A percentile compares a stretch with the other conserved stretches of the same genome.
Evolutionary conservation across 1,140 invertebrate genomes (phyloP).

Genomic region (Drosophila asahinai): DNA sequence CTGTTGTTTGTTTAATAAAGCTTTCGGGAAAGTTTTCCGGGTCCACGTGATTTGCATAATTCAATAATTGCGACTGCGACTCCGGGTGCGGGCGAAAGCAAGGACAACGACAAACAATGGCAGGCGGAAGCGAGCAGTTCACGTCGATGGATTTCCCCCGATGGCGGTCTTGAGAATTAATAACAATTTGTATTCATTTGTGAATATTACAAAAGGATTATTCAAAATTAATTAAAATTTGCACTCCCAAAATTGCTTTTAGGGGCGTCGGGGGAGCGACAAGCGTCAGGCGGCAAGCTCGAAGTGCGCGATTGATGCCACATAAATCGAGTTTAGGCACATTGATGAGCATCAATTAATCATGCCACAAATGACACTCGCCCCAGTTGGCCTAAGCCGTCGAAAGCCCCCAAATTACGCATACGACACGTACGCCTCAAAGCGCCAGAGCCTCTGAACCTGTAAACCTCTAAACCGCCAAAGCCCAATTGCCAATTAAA

Average conservation of each 20-base stretch:
- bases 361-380: constrained; percentile 72
- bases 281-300: neutral
- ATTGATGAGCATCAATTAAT: constrained; percentile 82
- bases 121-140: constrained; percentile 1
- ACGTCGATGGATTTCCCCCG: constrained; percentile 58
- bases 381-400: constrained; percentile 58
- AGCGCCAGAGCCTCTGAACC: constrained; percentile 2
- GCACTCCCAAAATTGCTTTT: constrained; percentile 56
- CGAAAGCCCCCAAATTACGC: constrained; percentile 74
- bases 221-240: constrained; percentile 83
- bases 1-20: constrained; percentile 42
- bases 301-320: constrained; percentile 60
- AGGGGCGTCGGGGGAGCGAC: neutral
- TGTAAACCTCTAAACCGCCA: constrained; percentile 20
- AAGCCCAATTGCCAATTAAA: constrained; percentile 78
- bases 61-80: constrained; percentile 48
- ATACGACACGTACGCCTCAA: constrained; percentile 73
- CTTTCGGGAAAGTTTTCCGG: constrained; percentile 45
- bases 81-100: neutral
- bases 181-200: constrained; percentile 83
- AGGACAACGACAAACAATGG: constrained; percentile 27
- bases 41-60: constrained; percentile 72
- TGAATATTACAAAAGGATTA: constrained; percentile 82
- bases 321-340: constrained; percentile 78
- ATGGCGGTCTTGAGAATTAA: constrained; percentile 75